A percentile compares a stretch with the other conserved stretches of the same genome.
phyloP scores from a whole-genome alignment of 2,113 vertebrate species.

The Otolemur garnettii region DNA sequence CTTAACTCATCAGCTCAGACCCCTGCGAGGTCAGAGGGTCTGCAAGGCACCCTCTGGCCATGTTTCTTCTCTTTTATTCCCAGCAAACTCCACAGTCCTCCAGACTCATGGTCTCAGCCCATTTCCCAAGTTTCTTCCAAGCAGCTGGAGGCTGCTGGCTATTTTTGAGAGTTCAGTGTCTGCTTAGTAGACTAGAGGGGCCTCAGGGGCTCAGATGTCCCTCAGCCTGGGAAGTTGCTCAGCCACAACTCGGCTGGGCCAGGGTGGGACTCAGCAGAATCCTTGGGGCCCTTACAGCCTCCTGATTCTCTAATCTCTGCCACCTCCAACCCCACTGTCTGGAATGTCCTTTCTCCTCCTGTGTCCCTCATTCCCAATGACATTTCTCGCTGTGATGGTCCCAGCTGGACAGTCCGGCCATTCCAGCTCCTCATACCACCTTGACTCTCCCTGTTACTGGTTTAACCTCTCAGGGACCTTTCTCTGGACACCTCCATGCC shows the following conservation, averaged over 20 bases:
- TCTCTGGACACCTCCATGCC: fast-evolving
- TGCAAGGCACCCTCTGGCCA: fast-evolving
- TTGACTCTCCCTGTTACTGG: too few species aligned
- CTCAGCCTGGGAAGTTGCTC: background rate
- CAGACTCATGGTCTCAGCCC: background rate
- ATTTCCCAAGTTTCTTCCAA: background rate
- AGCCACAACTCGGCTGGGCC: fast-evolving
- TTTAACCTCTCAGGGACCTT: background rate
- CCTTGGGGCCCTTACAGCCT: fast-evolving
- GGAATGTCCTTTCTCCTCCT: background rate
- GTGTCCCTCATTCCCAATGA: background rate
- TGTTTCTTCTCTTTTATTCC: background rate
- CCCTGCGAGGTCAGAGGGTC: fast-evolving
- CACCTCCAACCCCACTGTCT: fast-evolving
- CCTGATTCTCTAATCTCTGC: background rate
- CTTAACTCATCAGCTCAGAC: background rate
- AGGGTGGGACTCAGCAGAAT: background rate
- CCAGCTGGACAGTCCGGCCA: background rate
- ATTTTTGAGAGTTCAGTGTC: background rate
- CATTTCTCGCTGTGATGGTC: fast-evolving
- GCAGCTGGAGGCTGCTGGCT: background rate
- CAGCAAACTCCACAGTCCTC: background rate
- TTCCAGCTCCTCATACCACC: background rate
- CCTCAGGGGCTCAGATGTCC: background rate
- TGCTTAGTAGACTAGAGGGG: fast-evolving